A percentile compares a stretch with the other conserved stretches of the same genome.
Evolutionary conservation across 2,888 invertebrate species (phyloP).

Genomic region (Petrolisthes manimaculis): DNA sequence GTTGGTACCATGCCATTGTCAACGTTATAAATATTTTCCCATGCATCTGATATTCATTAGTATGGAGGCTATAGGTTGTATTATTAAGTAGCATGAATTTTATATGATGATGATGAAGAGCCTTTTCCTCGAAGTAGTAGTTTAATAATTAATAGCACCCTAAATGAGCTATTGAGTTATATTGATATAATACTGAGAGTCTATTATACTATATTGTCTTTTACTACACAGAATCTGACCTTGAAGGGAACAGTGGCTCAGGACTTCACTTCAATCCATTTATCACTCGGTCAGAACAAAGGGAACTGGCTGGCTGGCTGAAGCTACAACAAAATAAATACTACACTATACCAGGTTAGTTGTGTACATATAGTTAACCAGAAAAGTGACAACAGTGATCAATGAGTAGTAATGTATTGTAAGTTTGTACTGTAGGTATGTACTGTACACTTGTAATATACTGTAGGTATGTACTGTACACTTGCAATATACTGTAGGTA

Average conservation of each 20-base stretch:
- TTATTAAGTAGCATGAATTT: too few species aligned
- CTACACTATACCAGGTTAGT: slow-evolving; percentile 67
- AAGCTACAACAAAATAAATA: slow-evolving; percentile 74
- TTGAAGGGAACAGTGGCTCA: slow-evolving; percentile 86
- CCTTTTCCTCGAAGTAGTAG: too few species aligned
- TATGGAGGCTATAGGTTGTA: too few species aligned
- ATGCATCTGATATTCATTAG: neutral
- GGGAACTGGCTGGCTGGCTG: slow-evolving; percentile 95
- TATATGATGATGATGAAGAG: neutral
- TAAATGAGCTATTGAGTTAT: slow-evolving; percentile 16
- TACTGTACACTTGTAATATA: too few species aligned
- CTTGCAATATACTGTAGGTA: too few species aligned
- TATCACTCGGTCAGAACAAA: slow-evolving; percentile 84
- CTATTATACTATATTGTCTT: neutral
- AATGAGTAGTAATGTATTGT: too few species aligned
- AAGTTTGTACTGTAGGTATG: too few species aligned
- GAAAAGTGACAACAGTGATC: too few species aligned
- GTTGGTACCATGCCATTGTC: neutral
- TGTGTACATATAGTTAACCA: too few species aligned
- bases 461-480: too few species aligned
- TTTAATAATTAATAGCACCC: too few species aligned
- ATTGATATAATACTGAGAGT: slow-evolving; percentile 33
- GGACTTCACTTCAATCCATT: slow-evolving; percentile 95
- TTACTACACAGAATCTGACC: slow-evolving; percentile 75
- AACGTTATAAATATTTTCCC: neutral